Evolutionary conservation across 2,797 vertebrate genomes (phyloP).

Genomic region (Aythya fuligula): DNA sequence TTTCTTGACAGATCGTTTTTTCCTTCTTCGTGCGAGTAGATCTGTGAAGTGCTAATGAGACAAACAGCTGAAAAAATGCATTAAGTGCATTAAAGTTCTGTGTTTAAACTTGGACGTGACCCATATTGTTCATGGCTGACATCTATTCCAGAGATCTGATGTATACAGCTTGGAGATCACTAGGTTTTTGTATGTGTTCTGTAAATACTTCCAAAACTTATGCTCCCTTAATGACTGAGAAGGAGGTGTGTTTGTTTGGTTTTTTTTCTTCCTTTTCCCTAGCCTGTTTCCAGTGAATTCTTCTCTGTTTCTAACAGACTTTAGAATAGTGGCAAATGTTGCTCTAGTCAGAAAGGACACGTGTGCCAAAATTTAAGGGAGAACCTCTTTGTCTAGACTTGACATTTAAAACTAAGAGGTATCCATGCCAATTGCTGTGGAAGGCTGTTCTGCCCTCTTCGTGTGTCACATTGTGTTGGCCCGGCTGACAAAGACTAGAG

Average conservation of each 20-base stretch:
- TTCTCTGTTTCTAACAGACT: neutral
- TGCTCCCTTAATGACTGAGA: neutral
- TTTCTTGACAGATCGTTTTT: neutral
- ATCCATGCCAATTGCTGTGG: neutral
- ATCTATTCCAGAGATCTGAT: neutral
- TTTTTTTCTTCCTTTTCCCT: neutral
- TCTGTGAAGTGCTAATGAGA: constrained; percentile 43
- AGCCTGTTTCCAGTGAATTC: neutral
- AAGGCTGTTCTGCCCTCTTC: neutral
- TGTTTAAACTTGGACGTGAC: constrained; percentile 23
- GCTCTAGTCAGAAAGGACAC: neutral
- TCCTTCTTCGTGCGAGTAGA: neutral
- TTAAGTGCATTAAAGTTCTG: neutral
- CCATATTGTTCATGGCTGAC: neutral
- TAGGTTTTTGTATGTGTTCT: neutral
- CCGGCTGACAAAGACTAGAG: neutral
- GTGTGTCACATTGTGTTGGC: neutral
- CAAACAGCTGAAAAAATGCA: constrained; percentile 35
- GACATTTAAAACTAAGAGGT: constrained; percentile 7
- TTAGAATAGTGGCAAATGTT: neutral
- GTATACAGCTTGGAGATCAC: neutral
- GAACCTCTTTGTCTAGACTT: neutral
- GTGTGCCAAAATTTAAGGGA: neutral
- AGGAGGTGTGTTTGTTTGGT: neutral
- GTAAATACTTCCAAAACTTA: neutral